Evolutionary conservation across 2,113 vertebrate genomes (phyloP), one percentile per base, ranked within the genome.

Genomic region (Halichoerus grypus): DNA sequence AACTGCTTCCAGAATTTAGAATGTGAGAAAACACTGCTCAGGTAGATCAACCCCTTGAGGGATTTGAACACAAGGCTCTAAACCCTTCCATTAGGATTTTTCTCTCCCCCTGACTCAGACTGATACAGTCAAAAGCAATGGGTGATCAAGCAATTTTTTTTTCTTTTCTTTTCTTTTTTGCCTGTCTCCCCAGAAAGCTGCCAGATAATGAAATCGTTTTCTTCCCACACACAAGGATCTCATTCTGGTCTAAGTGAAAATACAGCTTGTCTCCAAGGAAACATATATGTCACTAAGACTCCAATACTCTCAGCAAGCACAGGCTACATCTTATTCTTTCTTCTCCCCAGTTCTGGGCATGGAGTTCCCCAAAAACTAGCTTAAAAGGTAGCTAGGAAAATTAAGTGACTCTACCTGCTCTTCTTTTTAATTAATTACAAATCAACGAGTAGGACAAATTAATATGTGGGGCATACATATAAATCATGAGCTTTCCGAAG

Each of bases 181-280:
- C 59, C 59, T 49, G 10, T 94, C 77, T 67, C 69, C 69, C 69
- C 88, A 97, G 74, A 88, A 96, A 95, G 63, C 89, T 97, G 96
- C 59, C 83, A 96, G 61, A 67, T 96, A 91, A 96, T 92, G 85
- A 96, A 97, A 94, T 61, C 76, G 59, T 92, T 74, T 96, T 96
- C 96, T 98, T 98, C 95, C 97, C 79, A 91, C 95, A 79, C 69
- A 65, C 42, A 92, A 95, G 95, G 84, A 80, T 96, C 92, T 93
- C 95, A 95, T 91, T 96, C 90, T 97, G 97, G 90, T 92, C 89
- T 90, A 83, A 96, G 61, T 82, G 79, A 96, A 96, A 95, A 92
- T 85, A 95, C 92, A 89, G 95, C 96, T 97, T 80, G 96, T 98
- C 94, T 96, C 97, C 98, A 98, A 96, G 97, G 97, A 96, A 96